Conservation (phyloP, 2,113 vertebrate genomes). For the Sebastes fasciatus region DNA sequence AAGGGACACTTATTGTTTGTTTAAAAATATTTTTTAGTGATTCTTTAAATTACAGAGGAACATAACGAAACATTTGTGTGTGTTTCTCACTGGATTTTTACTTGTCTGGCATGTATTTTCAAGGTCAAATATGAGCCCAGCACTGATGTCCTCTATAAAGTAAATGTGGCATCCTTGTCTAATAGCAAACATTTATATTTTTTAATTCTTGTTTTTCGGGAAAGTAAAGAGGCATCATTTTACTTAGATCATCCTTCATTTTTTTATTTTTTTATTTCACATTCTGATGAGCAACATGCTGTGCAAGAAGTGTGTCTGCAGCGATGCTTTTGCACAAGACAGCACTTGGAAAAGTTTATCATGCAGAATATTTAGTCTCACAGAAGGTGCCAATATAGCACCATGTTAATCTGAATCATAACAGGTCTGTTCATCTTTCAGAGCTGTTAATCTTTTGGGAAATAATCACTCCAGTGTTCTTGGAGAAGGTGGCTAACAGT, state of each 20-base stretch:
- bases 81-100: not conserved
- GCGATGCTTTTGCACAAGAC: constrained; percentile 14
- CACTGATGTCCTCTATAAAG: not conserved
- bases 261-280: not conserved
- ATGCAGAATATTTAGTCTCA: constrained; percentile 39
- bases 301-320: constrained; percentile 3
- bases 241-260: not conserved
- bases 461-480: constrained; percentile 15
- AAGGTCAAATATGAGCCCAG: constrained; percentile 15
- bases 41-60: not conserved
- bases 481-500: not conserved
- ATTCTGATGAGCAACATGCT: constrained; percentile 6
- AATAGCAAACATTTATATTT: not conserved
- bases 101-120: not conserved
- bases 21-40: not conserved
- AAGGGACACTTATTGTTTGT: not conserved
- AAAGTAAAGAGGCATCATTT: not conserved
- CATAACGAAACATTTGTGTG: no score
- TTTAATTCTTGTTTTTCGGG: not conserved
- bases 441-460: constrained; percentile 17
- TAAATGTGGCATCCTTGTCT: not conserved
- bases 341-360: constrained; percentile 34
- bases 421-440: constrained; percentile 47
- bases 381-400: constrained; percentile 38
- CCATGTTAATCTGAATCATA: constrained; percentile 40